Evolutionary conservation across 2,797 vertebrate genomes (phyloP), one percentile per base, ranked within the genome.

Genomic region (Pygocentrus nattereri): DNA sequence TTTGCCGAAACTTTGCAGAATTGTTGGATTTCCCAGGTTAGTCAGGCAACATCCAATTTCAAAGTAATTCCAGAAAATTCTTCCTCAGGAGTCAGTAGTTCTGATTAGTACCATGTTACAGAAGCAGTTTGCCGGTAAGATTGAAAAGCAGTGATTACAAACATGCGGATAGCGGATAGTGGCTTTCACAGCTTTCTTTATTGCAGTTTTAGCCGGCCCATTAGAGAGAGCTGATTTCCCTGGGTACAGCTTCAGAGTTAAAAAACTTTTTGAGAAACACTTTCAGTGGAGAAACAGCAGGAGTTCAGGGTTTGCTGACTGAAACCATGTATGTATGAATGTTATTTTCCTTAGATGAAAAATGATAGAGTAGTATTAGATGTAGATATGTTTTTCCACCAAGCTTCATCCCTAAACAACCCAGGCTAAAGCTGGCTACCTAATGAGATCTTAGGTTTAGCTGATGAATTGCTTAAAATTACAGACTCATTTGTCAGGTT

Each of bases 391-490:
- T n/a, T n/a, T 68, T 68, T 31, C 8, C 23, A 1, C 38, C 34
- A 47, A 34, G 65, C 18, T 10, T n/a, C 70, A 12, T 30, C 59
- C 13, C n/a, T 8, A 1, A 25, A 2, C 6, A 52, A 56, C 21
- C n/a, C 27, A 68, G 75, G 30, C 64, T 61, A 54, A 69, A 21
- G 21, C 47, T 34, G 23, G 41, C 49, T 59, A 7, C 41, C 30
- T 61, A 70, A 75, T 50, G 34, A 38, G 27, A 65, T n/a, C 41
- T 11, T 13, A 52, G 19, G 44, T 72, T 58, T 2, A 56, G 74
- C 25, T 64, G 52, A 78, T 69, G 38, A 31, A 31, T 74, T 72
- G 31, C 38, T 52, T 38, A 34, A 72, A 69, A 69, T 74, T 79
- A 75, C 30, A 71, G 54, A 41, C 47, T 6, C 2, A 71, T 65